phyloP scores from a whole-genome alignment of 2,797 vertebrate genomes.

The Paguma larvata region DNA sequence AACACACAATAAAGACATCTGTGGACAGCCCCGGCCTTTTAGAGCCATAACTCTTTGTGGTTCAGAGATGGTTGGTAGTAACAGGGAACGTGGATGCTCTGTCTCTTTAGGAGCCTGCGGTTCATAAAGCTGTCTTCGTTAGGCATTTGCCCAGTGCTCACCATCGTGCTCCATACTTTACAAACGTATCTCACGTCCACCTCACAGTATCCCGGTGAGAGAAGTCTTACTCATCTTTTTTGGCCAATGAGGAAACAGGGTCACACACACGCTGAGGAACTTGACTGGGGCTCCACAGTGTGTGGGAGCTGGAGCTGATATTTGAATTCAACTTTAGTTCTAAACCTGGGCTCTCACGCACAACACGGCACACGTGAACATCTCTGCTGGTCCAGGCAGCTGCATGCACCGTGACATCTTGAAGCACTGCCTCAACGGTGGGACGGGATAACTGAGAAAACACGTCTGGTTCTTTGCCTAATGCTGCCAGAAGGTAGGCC shows the following conservation, averaged over 20 bases:
- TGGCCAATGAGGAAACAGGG: neutral
- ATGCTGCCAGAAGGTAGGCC: neutral
- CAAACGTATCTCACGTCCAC: neutral
- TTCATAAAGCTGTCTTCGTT: neutral
- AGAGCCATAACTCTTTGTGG: neutral
- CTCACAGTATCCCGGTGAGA: neutral
- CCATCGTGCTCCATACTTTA: neutral
- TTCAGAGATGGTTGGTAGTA: neutral
- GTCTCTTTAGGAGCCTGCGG: neutral
- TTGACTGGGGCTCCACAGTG: rapidly evolving
- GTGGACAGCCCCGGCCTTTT: neutral
- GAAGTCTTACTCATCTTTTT: neutral
- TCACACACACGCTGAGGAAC: neutral
- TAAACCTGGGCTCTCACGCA: neutral
- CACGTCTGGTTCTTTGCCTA: neutral
- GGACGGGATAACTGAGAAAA: neutral
- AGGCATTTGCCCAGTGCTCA: neutral
- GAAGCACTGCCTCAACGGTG: neutral
- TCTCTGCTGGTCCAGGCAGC: neutral
- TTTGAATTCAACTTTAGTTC: neutral
- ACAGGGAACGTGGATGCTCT: neutral
- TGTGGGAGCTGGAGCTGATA: neutral
- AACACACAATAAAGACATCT: neutral
- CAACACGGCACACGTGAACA: neutral
- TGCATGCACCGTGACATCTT: neutral